A percentile compares a stretch with the other conserved stretches of the same genome.
Evolutionary conservation across 1,140 invertebrate genomes (phyloP).

Genomic region (Eulimnadia texana): DNA sequence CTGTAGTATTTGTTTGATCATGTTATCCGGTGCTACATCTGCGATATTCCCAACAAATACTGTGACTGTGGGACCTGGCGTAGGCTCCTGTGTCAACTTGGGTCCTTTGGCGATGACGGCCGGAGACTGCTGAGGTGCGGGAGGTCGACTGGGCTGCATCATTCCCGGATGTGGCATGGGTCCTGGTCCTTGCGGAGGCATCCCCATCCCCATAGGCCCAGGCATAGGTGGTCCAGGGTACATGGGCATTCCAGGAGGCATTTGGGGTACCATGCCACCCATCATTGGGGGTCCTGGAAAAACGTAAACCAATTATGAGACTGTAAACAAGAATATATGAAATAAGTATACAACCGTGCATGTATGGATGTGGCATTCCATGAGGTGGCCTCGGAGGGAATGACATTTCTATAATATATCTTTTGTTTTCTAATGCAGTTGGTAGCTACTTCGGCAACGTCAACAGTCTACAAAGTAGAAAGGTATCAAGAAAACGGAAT

Average conservation of each 20-base stretch:
- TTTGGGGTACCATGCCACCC: conserved; percentile 7
- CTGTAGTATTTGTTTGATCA: conserved; percentile 81
- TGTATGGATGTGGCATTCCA: background rate
- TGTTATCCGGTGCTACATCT: conserved; percentile 82
- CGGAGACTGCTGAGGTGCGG: background rate
- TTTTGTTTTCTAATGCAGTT: no score
- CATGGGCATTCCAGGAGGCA: background rate
- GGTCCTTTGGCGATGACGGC: conserved; percentile 11
- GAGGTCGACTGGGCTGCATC: background rate
- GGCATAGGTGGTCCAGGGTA: conserved; percentile 9
- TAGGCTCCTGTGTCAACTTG: conserved; percentile 11
- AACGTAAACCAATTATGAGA: background rate
- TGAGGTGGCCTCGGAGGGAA: background rate
- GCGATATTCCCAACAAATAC: conserved; percentile 98
- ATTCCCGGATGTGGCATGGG: background rate
- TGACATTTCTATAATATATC: background rate
- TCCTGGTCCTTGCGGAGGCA: conserved; percentile 2
- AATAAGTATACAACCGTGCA: no score
- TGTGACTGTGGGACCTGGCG: conserved; percentile 74
- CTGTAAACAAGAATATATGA: no score
- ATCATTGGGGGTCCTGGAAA: conserved; percentile 9
- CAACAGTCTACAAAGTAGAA: no score
- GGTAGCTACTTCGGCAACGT: no score
- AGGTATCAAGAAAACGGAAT: no score
- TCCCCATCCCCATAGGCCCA: background rate